Evolutionary conservation across 2,113 vertebrate genomes (phyloP).

Genomic region (Alectura lathami): DNA sequence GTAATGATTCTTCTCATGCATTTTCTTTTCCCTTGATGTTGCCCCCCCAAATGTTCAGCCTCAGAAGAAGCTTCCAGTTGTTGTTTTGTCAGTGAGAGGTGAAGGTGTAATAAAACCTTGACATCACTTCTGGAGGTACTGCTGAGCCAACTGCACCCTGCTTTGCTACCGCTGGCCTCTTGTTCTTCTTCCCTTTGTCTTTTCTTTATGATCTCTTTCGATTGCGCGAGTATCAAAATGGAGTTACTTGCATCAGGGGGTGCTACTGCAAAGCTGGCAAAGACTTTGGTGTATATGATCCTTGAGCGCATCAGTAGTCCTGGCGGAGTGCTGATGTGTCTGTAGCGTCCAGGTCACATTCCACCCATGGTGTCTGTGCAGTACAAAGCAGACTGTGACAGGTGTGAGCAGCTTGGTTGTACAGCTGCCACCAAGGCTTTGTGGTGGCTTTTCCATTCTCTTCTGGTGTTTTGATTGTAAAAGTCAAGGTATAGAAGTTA

Average conservation of each 20-base stretch:
- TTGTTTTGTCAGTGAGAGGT: neutral
- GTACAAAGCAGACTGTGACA: neutral
- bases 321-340: neutral
- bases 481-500: neutral
- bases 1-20: neutral
- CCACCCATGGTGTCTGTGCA: no score
- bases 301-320: neutral
- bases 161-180: neutral
- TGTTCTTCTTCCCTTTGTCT: neutral
- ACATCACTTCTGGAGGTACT: neutral
- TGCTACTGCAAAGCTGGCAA: neutral
- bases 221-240: neutral
- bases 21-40: neutral
- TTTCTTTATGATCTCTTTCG: neutral
- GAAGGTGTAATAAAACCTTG: neutral
- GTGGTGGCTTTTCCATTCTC: neutral
- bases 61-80: accelerated
- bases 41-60: neutral
- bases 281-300: accelerated
- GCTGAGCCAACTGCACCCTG: accelerated
- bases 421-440: neutral
- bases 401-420: neutral
- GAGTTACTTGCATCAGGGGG: neutral
- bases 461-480: neutral
- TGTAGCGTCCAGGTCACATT: neutral